phyloP scores from a whole-genome alignment of 2,888 invertebrate species.

The Mermis nigrescens region DNA sequence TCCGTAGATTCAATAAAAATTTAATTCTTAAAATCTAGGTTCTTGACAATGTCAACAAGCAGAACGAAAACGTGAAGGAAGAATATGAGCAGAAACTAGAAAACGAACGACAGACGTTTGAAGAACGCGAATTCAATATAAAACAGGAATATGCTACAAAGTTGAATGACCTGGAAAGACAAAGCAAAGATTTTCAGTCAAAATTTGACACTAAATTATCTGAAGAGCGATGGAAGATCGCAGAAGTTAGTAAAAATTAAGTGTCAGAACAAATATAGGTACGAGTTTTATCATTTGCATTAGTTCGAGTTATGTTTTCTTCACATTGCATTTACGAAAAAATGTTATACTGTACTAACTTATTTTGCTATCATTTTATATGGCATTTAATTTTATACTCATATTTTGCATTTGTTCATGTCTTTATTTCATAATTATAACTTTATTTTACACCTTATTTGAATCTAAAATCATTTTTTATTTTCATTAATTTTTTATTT shows the following conservation, averaged over 20 bases:
- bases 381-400: too few species aligned
- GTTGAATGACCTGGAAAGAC: constrained; percentile 28
- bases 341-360: too few species aligned
- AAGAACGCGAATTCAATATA: constrained; percentile 26
- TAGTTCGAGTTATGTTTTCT: too few species aligned
- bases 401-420: too few species aligned
- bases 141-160: constrained; percentile 27
- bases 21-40: too few species aligned
- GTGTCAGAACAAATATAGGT: not conserved
- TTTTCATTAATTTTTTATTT: too few species aligned
- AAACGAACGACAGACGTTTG: constrained; percentile 20
- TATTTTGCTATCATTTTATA: too few species aligned
- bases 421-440: not conserved
- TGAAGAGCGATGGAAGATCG: not conserved
- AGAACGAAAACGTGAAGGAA: constrained; percentile 28
- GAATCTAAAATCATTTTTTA: too few species aligned
- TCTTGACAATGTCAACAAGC: constrained; percentile 28
- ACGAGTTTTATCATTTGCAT: not conserved
- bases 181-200: constrained; percentile 26
- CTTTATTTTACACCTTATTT: too few species aligned
- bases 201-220: constrained; percentile 17
- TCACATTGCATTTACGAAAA: too few species aligned
- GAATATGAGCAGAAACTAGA: constrained; percentile 26
- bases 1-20: too few species aligned
- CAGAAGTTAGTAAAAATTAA: not conserved